Conservation (phyloP, 2,797 vertebrate genomes). For the Scomberomorus guttatus region DNA sequence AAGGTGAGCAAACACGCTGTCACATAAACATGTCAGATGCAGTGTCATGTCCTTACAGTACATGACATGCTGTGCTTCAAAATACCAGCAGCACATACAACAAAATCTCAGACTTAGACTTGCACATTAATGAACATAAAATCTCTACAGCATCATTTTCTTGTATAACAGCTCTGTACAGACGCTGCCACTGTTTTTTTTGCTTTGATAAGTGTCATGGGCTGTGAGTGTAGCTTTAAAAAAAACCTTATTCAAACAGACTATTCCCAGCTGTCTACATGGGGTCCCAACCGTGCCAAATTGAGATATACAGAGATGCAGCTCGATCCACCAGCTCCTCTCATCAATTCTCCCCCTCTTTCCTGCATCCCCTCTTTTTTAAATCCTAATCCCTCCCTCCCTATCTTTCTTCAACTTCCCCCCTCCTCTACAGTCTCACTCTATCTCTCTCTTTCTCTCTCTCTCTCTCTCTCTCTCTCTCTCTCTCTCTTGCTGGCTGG, state of each 20-base stretch:
- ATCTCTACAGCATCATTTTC: slow-evolving; percentile 22
- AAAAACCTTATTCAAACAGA: slow-evolving; percentile 43
- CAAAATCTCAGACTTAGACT: not conserved
- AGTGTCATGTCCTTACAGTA: slow-evolving; percentile 36
- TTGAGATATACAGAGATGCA: slow-evolving; percentile 59
- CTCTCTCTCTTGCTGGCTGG: slow-evolving; percentile 40
- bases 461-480: slow-evolving; percentile 21
- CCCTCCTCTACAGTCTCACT: slow-evolving; percentile 12
- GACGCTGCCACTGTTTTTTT: slow-evolving; percentile 39
- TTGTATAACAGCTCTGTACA: slow-evolving; percentile 29
- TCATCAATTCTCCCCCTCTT: slow-evolving; percentile 36
- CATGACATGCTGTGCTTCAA: not conserved
- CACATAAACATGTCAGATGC: slow-evolving; percentile 29
- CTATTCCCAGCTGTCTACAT: slow-evolving; percentile 52
- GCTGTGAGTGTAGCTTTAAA: slow-evolving; percentile 30
- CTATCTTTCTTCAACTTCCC: slow-evolving; percentile 42
- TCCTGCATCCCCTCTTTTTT: slow-evolving; percentile 38
- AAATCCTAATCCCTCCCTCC: slow-evolving; percentile 67
- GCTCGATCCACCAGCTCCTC: slow-evolving; percentile 45
- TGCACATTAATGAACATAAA: slow-evolving; percentile 18
- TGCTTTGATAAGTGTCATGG: slow-evolving; percentile 49
- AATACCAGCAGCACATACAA: not conserved
- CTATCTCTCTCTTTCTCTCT: slow-evolving; percentile 37
- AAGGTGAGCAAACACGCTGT: slow-evolving; percentile 14
- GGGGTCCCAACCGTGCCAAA: slow-evolving; percentile 53